Conservation (phyloP, 2,797 vertebrate species). For the Lagocephalus sceleratus region DNA sequence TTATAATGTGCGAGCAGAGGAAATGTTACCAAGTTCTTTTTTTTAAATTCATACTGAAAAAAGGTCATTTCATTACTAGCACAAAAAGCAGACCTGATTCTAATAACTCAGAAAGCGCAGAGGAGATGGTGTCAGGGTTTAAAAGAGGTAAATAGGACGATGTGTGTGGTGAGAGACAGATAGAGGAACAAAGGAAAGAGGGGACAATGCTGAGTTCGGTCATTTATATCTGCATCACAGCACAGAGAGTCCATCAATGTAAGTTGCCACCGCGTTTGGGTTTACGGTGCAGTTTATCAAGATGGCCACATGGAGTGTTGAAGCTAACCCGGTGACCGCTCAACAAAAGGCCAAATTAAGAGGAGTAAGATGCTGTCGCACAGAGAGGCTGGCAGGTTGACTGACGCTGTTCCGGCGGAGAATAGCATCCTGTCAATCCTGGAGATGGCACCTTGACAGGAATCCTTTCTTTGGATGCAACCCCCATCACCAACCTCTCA, state of each 20-base stretch:
- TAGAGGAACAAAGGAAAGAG: constrained; percentile 31
- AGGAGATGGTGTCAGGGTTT: constrained; percentile 49
- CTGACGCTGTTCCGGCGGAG: constrained; percentile 63
- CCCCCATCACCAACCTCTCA: constrained; percentile 65
- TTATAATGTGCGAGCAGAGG: constrained; percentile 71
- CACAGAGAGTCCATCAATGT: constrained; percentile 53
- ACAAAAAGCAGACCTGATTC: constrained; percentile 56
- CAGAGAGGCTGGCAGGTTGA: constrained; percentile 71
- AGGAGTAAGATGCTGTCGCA: constrained; percentile 67
- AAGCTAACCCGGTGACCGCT: constrained; percentile 64
- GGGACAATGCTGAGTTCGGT: constrained; percentile 59
- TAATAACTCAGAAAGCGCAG: constrained; percentile 39
- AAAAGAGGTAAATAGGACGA: neutral
- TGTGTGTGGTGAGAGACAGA: constrained; percentile 32
- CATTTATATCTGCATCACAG: constrained; percentile 44
- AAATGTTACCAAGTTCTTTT: constrained; percentile 59
- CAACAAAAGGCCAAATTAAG: constrained; percentile 81
- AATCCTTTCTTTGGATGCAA: constrained; percentile 71
- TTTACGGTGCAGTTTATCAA: constrained; percentile 72
- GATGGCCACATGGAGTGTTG: constrained; percentile 64
- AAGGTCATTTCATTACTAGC: constrained; percentile 52
- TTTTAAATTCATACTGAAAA: constrained; percentile 33
- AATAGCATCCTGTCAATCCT: constrained; percentile 75
- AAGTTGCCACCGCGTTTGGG: constrained; percentile 39
- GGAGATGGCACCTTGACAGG: constrained; percentile 70